Evolutionary conservation across 2,888 invertebrate species (phyloP), one percentile per base, ranked within the genome.

Genomic region (Lysandra coridon): DNA sequence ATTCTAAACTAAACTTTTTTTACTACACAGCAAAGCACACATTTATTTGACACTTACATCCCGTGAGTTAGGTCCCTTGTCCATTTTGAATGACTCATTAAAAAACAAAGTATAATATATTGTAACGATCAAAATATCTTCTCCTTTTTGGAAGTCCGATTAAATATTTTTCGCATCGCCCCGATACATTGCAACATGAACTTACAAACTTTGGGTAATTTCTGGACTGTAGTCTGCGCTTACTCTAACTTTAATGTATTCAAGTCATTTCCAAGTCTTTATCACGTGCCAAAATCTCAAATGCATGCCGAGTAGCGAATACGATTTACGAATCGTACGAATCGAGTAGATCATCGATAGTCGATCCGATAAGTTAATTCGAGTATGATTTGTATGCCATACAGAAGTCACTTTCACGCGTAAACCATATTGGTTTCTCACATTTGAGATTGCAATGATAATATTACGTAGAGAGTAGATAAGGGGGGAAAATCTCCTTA

Each of bases 291-390:
- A 69, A 57, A 23, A 23, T 62, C 23, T 0, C 10, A 64, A 12
- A 64, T 64, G 64, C 64, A 30, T 64, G 64, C 12, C 3, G 64
- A 69, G 33, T 69, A 69, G 14, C 33, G 33, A 30, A 23, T 23
- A 74, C 7, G 40, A n/a, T 74, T 17, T 17, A 57, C 57, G 14
- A 57, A 57, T 57, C 57, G 57, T 17, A 73, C 73, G 44, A 49
- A 49, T 23, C 49, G 33, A 75, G 49, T 30, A 1, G 44, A 74
- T 30, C 49, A 49, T 44, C 44, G 75, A 75, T 23, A 53, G 53
- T 53, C 30, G 76, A 76, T 53, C 57, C 76, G 76, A 76, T 57
- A 75, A 10, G 53, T 30, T 75, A 75, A 75, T 57, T 76, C 76
- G 33, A 33, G 30, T 44, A 57, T 57, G 76, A 76, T 76, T 76